Conservation (phyloP, 2,888 invertebrate genomes). For the Hyppa rectilinea region DNA sequence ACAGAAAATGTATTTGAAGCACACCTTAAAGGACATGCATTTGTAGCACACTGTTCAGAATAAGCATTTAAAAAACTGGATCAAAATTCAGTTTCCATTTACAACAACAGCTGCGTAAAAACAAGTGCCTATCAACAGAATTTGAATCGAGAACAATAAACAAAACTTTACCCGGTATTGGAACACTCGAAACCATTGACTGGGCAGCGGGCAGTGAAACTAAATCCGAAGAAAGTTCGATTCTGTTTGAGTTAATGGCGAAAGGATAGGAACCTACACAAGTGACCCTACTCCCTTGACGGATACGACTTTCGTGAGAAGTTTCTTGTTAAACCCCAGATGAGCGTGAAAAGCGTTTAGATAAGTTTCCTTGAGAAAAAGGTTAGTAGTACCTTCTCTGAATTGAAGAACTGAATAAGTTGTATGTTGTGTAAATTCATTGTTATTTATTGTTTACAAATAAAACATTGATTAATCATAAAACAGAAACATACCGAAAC, state of each 20-base stretch:
- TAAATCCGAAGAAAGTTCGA: slow-evolving; percentile 46
- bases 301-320: slow-evolving; percentile 48
- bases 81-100: neutral
- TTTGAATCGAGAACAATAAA: slow-evolving; percentile 19
- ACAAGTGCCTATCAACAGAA: slow-evolving; percentile 12
- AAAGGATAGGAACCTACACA: slow-evolving; percentile 46
- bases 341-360: slow-evolving; percentile 49
- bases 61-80: too few relatives aligned
- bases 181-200: slow-evolving; percentile 39
- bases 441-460: neutral
- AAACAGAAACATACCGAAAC: neutral
- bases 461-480: too few relatives aligned
- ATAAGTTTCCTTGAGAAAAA: slow-evolving; percentile 31
- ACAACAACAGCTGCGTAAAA: slow-evolving; percentile 11
- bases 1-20: too few relatives aligned
- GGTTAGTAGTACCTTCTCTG: neutral
- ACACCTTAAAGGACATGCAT: too few relatives aligned
- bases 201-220: slow-evolving; percentile 36
- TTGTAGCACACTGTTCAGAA: too few relatives aligned
- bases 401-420: neutral
- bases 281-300: slow-evolving; percentile 48
- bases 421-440: neutral
- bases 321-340: slow-evolving; percentile 51
- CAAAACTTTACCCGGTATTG: slow-evolving; percentile 24
- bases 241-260: slow-evolving; percentile 57